These are phyloP conservation scores for Drosophila sordidula DNA, from an alignment of 2,888 invertebrate genomes.

Conservation along the genomic window DNA sequence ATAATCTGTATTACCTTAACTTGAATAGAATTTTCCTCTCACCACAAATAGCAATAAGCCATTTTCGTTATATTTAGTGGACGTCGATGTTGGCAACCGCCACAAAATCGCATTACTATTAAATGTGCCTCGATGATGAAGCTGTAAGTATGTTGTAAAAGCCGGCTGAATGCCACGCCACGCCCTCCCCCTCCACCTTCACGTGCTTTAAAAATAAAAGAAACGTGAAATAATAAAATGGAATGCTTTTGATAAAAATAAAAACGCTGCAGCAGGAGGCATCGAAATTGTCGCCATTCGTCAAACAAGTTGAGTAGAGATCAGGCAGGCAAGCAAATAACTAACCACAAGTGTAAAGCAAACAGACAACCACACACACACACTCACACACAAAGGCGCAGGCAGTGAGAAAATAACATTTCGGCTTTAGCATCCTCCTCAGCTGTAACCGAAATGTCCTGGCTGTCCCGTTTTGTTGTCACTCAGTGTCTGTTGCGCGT, in stretches of 20 bases:
- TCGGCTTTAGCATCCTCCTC: slow-evolving; percentile 38
- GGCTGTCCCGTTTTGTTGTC: slow-evolving; percentile 56
- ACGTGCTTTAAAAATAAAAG: not conserved
- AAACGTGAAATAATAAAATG: slow-evolving; percentile 23
- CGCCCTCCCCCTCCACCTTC: not conserved
- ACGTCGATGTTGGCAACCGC: slow-evolving; percentile 25
- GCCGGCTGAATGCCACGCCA: slow-evolving; percentile 13
- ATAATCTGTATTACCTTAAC: not conserved
- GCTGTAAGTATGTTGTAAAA: slow-evolving; percentile 9
- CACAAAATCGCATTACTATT: slow-evolving; percentile 20
- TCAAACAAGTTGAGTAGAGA: slow-evolving; percentile 51
- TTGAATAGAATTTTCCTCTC: not conserved
- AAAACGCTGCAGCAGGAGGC: not conserved
- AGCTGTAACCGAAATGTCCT: slow-evolving; percentile 23
- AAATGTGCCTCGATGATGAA: not conserved
- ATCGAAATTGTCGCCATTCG: slow-evolving; percentile 44
- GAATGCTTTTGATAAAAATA: slow-evolving; percentile 18
- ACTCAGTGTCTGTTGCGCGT: slow-evolving; percentile 46
- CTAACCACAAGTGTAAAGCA: slow-evolving; percentile 71
- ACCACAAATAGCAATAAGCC: not conserved
- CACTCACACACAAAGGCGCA: slow-evolving; percentile 20
- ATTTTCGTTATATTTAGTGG: not conserved
- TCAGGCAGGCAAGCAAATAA: slow-evolving; percentile 49
- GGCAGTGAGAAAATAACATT: slow-evolving; percentile 65
- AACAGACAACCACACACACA: not conserved